phyloP scores from a whole-genome alignment of 2,888 invertebrate genomes.

The Nomada ferruginata region DNA sequence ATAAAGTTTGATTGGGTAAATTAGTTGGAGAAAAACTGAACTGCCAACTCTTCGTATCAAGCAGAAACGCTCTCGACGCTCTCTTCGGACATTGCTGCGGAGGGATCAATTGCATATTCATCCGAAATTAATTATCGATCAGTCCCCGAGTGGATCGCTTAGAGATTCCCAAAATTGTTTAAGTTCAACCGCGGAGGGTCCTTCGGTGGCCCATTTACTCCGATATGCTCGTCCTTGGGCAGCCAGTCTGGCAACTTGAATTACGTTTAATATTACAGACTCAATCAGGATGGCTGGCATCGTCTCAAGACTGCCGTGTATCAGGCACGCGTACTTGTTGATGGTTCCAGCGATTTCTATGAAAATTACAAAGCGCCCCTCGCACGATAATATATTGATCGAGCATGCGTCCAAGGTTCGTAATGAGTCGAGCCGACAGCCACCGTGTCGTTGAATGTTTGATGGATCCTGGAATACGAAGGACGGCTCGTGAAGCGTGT shows the following conservation, averaged over 20 bases:
- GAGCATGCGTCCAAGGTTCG: background rate
- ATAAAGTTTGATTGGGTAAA: constrained; percentile 59
- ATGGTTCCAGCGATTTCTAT: constrained; percentile 44
- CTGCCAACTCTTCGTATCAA: background rate
- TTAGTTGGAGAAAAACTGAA: constrained; percentile 37
- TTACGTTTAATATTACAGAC: constrained; percentile 82
- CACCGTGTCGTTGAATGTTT: constrained; percentile 47
- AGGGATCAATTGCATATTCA: constrained; percentile 36
- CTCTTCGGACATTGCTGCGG: background rate
- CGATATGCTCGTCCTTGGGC: constrained; percentile 48
- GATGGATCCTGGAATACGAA: constrained; percentile 24
- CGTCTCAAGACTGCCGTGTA: constrained; percentile 71
- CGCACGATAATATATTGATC: constrained; percentile 27
- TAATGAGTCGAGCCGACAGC: constrained; percentile 26
- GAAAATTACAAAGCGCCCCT: constrained; percentile 35
- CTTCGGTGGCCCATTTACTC: constrained; percentile 68
- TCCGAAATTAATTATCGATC: constrained; percentile 60
- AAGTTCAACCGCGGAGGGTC: constrained; percentile 51
- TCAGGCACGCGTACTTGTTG: constrained; percentile 69
- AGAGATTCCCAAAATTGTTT: constrained; percentile 57
- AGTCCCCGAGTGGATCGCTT: constrained; percentile 7
- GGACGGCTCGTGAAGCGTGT: constrained; percentile 32
- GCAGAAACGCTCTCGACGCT: constrained; percentile 24
- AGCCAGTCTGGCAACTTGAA: constrained; percentile 77
- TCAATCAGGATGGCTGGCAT: constrained; percentile 71